Base-by-base conservation (phyloP, 2,113 vertebrate species). In the Anas platyrhynchos region DNA sequence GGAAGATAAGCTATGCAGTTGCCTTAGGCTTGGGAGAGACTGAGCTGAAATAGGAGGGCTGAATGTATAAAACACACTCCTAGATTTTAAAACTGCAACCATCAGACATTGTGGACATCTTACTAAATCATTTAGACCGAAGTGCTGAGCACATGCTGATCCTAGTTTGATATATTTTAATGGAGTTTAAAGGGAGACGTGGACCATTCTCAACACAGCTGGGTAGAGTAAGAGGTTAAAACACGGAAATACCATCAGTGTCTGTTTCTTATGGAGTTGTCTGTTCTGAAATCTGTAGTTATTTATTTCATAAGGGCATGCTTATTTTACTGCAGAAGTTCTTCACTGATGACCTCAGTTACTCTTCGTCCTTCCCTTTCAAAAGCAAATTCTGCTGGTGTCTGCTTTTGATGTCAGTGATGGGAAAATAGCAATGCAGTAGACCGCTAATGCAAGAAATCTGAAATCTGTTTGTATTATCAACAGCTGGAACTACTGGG, bases 11-110 rank as follows among this genome's bases (percentile, higher is more conserved):
- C 94, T 84, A 78, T 52, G 83, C 68, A 79, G 29, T 97, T 95
- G 98, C 99, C 98, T 80, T 68, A 95, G 98, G 99, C 98, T 96
- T 96, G 98, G 98, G 99, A 98, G 98, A 96, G 95, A 94, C 97
- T 36, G 58, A 87, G 82, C 94, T 97, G 97, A 96, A 98, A 97
- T 78, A 96, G 97, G 97, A 98, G 92, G 96, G 93, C 95, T 94
- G 91, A 96, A 94, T 38, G 26, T 94, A 78, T 96, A 92, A 98
- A 97, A 95, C 93, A 95, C 89, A 72, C 94, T 91, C 79, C 63
- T 79, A n/a, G 76, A 89, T 94, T 96, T 95, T 85, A 89, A 94
- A 94, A 91, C 62, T 73, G 94, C 95, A 96, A 71, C 68, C 93
- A 91, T 69, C 78, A 88, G 88, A 86, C 89, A 94, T 88, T 87